These are phyloP conservation scores for Sebastes trivittatus DNA, from an alignment of 2,797 vertebrate species.

Conservation along the genomic window DNA sequence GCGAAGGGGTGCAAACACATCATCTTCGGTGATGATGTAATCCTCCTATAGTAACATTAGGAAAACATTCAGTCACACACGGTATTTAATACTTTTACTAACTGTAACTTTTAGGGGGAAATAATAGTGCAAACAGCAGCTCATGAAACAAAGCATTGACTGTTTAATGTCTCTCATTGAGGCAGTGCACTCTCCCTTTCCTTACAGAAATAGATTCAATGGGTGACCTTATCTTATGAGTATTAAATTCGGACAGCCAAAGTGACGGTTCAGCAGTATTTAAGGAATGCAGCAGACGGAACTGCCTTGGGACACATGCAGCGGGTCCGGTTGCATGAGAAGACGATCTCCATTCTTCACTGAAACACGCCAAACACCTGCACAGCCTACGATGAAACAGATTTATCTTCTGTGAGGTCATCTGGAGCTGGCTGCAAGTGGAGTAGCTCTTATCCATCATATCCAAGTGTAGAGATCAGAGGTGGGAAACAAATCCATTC, in stretches of 20 bases:
- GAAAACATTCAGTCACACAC: neutral
- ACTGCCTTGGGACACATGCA: constrained; percentile 38
- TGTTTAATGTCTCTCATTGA: constrained; percentile 5
- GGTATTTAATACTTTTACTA: neutral
- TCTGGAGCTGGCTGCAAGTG: neutral
- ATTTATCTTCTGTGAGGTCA: neutral
- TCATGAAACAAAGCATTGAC: neutral
- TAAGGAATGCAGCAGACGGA: constrained; percentile 49
- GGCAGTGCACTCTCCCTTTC: constrained; percentile 24
- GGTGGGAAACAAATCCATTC: no score
- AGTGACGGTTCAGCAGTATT: constrained; percentile 65
- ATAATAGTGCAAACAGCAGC: neutral
- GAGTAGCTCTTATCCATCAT: neutral
- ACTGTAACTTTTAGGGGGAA: neutral
- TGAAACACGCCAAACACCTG: constrained; percentile 20
- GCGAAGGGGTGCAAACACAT: constrained; percentile 90
- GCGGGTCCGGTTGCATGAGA: constrained; percentile 29
- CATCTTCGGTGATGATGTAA: constrained; percentile 95
- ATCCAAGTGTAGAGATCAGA: no score
- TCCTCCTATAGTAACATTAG: constrained; percentile 86
- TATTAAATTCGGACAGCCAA: constrained; percentile 66
- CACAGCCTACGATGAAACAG: neutral
- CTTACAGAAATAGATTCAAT: constrained; percentile 62
- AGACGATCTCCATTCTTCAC: constrained; percentile 16
- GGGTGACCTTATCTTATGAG: constrained; percentile 66